A percentile compares a stretch with the other conserved stretches of the same genome.
Conservation (phyloP, 2,888 invertebrate species). For the Dasypogon diadema region DNA sequence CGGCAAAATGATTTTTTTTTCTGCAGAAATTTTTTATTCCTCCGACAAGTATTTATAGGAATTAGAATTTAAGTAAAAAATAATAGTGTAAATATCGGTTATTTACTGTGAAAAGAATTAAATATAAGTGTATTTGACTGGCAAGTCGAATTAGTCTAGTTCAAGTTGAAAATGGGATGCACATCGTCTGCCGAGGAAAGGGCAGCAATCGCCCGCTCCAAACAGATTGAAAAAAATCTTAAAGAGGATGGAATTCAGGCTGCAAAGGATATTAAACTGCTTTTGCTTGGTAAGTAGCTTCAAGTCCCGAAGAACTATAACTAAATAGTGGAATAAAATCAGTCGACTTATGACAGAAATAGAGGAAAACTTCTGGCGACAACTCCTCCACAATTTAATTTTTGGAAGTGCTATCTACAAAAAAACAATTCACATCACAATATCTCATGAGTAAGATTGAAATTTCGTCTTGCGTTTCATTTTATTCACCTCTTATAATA, state of each 20-base stretch:
- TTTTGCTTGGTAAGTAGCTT: conserved; percentile 96
- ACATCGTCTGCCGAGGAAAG: conserved; percentile 99
- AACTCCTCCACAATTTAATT: too few relatives aligned
- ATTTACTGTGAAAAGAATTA: neutral
- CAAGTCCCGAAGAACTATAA: too few relatives aligned
- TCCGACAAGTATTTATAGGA: conserved; percentile 10
- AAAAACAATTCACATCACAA: too few relatives aligned
- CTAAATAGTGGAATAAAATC: too few relatives aligned
- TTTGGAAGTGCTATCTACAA: too few relatives aligned
- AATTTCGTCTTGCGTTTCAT: too few relatives aligned
- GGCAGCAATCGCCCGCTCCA: conserved; percentile 96
- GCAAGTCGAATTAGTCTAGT: neutral
- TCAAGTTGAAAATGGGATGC: conserved; percentile 86
- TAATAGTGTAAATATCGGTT: conserved; percentile 13
- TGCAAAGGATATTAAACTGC: conserved; percentile 98
- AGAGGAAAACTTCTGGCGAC: too few relatives aligned
- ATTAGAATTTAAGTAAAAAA: conserved; percentile 14
- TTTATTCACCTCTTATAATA: too few relatives aligned
- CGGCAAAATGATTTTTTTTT: neutral
- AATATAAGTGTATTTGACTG: conserved; percentile 1
- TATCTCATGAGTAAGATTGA: too few relatives aligned
- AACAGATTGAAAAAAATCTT: conserved; percentile 96
- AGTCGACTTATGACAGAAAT: too few relatives aligned
- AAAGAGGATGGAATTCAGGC: conserved; percentile 99
- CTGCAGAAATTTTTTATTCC: conserved; percentile 26